Evolutionary conservation across 2,797 vertebrate genomes (phyloP).

Genomic region (Carduelis carduelis): DNA sequence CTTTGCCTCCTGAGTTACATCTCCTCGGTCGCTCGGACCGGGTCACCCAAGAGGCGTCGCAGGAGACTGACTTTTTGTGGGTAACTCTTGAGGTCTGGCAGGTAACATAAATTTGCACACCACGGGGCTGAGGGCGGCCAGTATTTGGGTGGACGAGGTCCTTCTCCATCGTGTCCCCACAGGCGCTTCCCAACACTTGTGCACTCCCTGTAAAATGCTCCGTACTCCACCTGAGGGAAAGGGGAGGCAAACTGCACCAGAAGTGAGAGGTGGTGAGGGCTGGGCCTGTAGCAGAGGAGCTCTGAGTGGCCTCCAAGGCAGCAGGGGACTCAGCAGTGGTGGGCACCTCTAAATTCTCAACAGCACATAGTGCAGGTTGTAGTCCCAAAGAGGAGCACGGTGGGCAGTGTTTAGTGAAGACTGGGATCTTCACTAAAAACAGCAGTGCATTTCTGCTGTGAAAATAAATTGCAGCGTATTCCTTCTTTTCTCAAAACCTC

Average conservation of each 20-base stretch:
- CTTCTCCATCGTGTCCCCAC: rapidly evolving
- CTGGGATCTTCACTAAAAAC: neutral
- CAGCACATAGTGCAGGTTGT: rapidly evolving
- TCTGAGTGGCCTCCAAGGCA: neutral
- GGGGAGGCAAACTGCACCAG: neutral
- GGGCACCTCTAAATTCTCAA: neutral
- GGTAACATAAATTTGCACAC: no score
- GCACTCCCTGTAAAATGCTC: neutral
- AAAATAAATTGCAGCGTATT: neutral
- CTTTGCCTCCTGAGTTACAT: neutral
- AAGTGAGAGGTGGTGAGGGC: neutral
- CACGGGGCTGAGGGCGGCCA: rapidly evolving
- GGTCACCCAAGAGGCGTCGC: neutral
- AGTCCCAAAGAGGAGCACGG: neutral
- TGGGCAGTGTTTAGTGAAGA: no score
- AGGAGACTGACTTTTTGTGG: no score
- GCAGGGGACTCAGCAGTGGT: rapidly evolving
- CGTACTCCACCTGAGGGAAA: rapidly evolving
- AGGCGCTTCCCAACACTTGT: rapidly evolving
- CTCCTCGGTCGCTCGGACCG: neutral
- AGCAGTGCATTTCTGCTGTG: neutral
- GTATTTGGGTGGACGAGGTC: rapidly evolving
- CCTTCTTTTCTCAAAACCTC: neutral
- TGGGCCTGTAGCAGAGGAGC: neutral
- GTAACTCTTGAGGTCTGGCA: neutral